A percentile compares a stretch with the other conserved stretches of the same genome.
Conservation (phyloP, 2,888 invertebrate genomes). For the Lithophane leautieri region DNA sequence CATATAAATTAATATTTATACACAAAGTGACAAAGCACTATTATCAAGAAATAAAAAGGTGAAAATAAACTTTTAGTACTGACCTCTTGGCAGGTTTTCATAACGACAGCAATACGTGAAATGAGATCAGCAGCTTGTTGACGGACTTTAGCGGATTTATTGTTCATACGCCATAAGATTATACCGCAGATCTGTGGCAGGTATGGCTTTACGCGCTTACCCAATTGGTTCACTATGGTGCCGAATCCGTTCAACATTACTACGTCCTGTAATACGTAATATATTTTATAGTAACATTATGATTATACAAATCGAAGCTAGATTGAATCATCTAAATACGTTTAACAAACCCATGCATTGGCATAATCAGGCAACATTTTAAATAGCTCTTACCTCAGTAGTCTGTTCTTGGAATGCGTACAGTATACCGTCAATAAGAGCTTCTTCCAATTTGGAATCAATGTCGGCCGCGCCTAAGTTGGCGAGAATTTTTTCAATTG, state of each 20-base stretch:
- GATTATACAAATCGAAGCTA: background rate
- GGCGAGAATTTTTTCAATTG: constrained; percentile 99
- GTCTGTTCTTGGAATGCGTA: constrained; percentile 99
- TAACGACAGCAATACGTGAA: constrained; percentile 99
- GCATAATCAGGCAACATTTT: background rate
- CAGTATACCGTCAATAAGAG: constrained; percentile 99
- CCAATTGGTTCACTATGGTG: constrained; percentile 99
- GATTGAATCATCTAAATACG: background rate
- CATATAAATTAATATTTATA: constrained; percentile 23
- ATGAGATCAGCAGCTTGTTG: constrained; percentile 99
- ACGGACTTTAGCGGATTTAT: constrained; percentile 99
- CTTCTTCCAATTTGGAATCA: constrained; percentile 99
- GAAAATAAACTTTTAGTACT: constrained; percentile 20
- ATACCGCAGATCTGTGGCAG: constrained; percentile 99
- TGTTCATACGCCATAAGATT: constrained; percentile 99
- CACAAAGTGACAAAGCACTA: background rate
- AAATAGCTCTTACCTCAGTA: constrained; percentile 93
- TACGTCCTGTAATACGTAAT: constrained; percentile 93
- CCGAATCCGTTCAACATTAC: constrained; percentile 99
- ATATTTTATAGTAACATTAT: background rate
- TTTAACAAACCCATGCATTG: background rate
- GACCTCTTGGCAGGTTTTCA: constrained; percentile 99
- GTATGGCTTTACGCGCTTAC: constrained; percentile 99
- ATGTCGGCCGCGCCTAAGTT: constrained; percentile 99
- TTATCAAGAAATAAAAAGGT: background rate